Percentiles rank a stretch among this genome's conserved stretches.
Conservation (phyloP, 2,888 invertebrate species). For the Druceiella hillmani region DNA sequence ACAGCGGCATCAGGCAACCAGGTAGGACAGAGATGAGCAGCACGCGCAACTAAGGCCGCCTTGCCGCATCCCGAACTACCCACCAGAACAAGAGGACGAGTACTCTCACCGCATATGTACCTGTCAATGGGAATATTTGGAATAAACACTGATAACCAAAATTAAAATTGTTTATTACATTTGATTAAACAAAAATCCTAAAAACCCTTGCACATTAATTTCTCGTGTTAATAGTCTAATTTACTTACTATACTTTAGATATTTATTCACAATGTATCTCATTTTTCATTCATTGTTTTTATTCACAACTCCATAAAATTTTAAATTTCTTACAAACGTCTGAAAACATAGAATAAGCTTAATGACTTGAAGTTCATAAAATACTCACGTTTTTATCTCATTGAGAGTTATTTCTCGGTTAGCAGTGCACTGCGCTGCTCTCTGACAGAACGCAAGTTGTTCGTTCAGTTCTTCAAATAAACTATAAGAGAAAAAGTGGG, state of each 20-base stretch:
- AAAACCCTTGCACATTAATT: too few relatives aligned
- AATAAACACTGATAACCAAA: too few relatives aligned
- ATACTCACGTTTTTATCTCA: conserved; percentile 60
- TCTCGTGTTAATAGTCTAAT: too few relatives aligned
- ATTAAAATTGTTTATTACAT: too few relatives aligned
- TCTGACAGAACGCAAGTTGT: conserved; percentile 67
- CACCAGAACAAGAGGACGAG: conserved; percentile 64
- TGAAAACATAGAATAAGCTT: conserved; percentile 28
- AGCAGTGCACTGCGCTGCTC: conserved; percentile 63
- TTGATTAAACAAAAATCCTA: too few relatives aligned
- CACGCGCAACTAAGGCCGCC: conserved; percentile 70
- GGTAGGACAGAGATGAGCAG: conserved; percentile 58
- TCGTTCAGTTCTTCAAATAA: conserved; percentile 65
- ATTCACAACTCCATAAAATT: too few relatives aligned
- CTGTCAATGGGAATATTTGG: too few relatives aligned
- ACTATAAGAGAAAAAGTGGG: conserved; percentile 30
- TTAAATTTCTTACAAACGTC: conserved; percentile 29
- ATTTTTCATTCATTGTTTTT: too few relatives aligned
- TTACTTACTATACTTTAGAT: too few relatives aligned
- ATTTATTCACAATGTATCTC: too few relatives aligned
- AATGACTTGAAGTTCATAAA: conserved; percentile 14
- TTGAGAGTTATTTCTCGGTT: conserved; percentile 63
- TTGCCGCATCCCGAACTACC: conserved; percentile 82
- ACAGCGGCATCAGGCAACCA: conserved; percentile 60
- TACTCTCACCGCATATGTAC: conserved; percentile 58